Percentiles rank a stretch among this genome's conserved stretches.
Conservation (phyloP, 2,113 vertebrate genomes). For the Anhinga rufa region DNA sequence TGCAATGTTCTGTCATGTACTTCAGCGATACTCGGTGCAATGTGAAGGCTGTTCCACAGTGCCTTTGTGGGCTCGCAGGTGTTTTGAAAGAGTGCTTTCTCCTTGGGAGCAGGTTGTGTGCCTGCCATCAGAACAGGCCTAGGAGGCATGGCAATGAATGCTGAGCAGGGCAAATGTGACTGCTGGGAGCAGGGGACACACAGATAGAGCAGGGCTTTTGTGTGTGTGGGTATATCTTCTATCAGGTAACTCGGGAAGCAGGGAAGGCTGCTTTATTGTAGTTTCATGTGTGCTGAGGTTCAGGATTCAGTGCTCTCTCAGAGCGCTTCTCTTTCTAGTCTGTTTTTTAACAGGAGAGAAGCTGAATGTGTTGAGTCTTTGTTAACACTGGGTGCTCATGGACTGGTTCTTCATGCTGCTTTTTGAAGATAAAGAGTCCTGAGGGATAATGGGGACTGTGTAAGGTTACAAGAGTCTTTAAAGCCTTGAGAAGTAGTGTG, state of each 20-base stretch:
- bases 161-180: background rate
- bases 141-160: accelerated
- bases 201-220: background rate
- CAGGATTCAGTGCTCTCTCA: background rate
- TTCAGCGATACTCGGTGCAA: accelerated
- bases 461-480: background rate
- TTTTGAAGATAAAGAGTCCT: background rate
- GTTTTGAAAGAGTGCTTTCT: background rate
- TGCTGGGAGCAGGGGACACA: accelerated
- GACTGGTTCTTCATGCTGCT: background rate
- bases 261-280: background rate
- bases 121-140: accelerated
- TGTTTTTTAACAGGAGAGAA: background rate
- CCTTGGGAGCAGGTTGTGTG: accelerated
- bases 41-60: accelerated
- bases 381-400: background rate
- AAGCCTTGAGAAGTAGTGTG: accelerated
- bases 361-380: background rate
- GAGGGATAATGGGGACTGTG: background rate
- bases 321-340: background rate
- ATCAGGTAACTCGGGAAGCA: background rate
- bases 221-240: background rate
- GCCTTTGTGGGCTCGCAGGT: background rate
- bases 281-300: background rate
- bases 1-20: too few relatives aligned